These are phyloP conservation scores for Verasper variegatus DNA, from an alignment of 2,113 vertebrate genomes.

Conservation along the genomic window DNA sequence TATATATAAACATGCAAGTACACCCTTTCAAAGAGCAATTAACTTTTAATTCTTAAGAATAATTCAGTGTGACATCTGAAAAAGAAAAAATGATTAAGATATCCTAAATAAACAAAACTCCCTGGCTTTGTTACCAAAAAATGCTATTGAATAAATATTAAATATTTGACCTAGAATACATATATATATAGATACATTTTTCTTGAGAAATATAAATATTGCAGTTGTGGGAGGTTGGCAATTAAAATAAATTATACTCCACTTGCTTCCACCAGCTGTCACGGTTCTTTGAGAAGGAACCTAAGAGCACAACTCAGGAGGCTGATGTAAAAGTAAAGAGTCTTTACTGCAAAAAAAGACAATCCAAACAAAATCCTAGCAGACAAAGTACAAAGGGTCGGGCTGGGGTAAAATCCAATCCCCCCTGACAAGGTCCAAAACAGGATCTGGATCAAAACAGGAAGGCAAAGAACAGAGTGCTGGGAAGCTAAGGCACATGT, in stretches of 20 bases:
- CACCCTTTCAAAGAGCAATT: no score
- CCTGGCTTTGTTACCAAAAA: no score
- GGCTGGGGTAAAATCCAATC: neutral
- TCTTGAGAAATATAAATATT: neutral
- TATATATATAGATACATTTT: neutral
- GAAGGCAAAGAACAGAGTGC: neutral
- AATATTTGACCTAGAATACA: no score
- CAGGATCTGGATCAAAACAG: neutral
- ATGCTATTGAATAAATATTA: no score
- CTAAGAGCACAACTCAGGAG: neutral
- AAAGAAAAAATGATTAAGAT: no score
- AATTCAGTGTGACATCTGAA: no score
- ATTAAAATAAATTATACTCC: neutral
- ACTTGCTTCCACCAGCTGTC: neutral
- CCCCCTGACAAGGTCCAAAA: neutral
- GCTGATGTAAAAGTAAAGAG: neutral
- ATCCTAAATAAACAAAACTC: no score
- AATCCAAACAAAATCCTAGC: neutral
- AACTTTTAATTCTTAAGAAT: no score
- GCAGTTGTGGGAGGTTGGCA: neutral
- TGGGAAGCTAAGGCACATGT: neutral
- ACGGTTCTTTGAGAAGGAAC: neutral
- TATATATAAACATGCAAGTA: no score
- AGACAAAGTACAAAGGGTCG: constrained; percentile 1
- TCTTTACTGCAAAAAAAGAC: neutral